These are phyloP conservation scores for Melanaphis sacchari DNA, from an alignment of 1,140 invertebrate species.

Conservation along the genomic window DNA sequence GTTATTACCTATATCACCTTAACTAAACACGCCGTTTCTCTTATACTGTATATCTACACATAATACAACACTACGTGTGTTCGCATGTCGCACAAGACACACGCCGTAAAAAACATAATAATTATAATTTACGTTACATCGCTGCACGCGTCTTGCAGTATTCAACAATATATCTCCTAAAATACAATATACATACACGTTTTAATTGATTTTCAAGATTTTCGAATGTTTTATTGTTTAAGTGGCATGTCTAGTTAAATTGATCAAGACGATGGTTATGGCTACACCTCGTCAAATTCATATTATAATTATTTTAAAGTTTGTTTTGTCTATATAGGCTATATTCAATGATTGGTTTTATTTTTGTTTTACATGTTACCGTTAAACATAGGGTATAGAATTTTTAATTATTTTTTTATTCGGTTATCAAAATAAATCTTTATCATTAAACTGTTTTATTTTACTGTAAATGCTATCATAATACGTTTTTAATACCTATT, in stretches of 20 bases:
- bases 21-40: background rate
- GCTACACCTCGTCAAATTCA: background rate
- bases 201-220: constrained; percentile 4
- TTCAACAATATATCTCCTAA: background rate
- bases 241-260: background rate
- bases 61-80: background rate
- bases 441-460: background rate
- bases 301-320: constrained; percentile 20
- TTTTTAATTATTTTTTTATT: background rate
- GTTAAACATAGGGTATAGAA: constrained; percentile 7
- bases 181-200: background rate
- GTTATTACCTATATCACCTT: background rate
- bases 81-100: background rate
- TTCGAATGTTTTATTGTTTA: background rate
- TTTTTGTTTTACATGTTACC: constrained; percentile 41
- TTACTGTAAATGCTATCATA: background rate
- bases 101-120: background rate
- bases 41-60: background rate
- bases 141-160: background rate
- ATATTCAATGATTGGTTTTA: constrained; percentile 27
- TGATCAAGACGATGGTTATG: background rate
- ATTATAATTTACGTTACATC: background rate
- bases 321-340: background rate
- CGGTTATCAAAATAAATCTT: background rate
- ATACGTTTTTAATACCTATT: background rate